phyloP scores from a whole-genome alignment of 2,113 vertebrate species.

The Ursus arctos region DNA sequence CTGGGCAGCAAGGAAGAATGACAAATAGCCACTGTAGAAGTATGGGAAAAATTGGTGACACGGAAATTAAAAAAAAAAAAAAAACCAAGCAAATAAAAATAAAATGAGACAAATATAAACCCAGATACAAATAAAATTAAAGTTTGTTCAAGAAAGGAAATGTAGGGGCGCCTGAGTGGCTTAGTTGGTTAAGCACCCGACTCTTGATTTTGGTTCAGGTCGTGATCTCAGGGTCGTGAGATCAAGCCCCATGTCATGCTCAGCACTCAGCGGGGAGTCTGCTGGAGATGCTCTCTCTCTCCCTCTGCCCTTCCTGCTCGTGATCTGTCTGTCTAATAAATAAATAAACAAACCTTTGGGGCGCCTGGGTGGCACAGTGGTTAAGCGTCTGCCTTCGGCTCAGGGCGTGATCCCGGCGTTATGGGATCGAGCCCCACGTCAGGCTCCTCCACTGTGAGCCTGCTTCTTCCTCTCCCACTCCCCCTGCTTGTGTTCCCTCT shows the following conservation, averaged over 20 bases:
- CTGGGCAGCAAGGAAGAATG: background rate
- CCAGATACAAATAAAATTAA: background rate
- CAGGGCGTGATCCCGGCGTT: no score
- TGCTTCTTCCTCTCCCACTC: no score
- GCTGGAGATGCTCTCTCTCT: background rate
- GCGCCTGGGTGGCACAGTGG: no score
- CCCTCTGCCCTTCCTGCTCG: background rate
- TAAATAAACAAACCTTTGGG: background rate
- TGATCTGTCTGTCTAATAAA: no score
- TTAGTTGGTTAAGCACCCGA: background rate
- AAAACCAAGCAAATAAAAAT: background rate
- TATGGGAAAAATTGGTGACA: background rate
- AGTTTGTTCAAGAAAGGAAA: background rate
- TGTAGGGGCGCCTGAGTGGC: background rate
- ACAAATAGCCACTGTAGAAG: background rate
- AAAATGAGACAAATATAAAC: background rate
- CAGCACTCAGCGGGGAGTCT: background rate
- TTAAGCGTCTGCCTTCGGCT: no score
- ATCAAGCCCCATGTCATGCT: rapidly evolving
- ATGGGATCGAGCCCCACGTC: no score
- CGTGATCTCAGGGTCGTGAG: background rate
- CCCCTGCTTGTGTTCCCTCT: no score
- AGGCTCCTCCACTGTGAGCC: no score
- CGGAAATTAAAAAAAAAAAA: background rate
- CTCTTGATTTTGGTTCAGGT: background rate